Conservation (phyloP, 1,140 invertebrate species). For the Meloidogyne chitwoodi region DNA sequence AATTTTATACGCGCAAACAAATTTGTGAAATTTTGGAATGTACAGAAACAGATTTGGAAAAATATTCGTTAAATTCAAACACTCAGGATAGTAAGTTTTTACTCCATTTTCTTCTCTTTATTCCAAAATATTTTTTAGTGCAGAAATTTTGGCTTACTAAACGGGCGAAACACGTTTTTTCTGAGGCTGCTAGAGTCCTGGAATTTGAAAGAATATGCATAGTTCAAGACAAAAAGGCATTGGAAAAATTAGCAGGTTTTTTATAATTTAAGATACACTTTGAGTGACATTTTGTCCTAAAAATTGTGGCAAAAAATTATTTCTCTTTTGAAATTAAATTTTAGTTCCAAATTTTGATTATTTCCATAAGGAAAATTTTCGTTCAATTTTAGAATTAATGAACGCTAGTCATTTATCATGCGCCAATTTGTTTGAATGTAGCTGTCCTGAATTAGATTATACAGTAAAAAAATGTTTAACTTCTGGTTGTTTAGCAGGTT, state of each 20-base stretch:
- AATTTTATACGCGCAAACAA: slow-evolving; percentile 67
- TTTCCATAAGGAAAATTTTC: background rate
- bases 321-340: no score
- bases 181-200: slow-evolving; percentile 71
- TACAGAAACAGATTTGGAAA: slow-evolving; percentile 68
- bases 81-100: slow-evolving; percentile 63
- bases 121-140: slow-evolving; percentile 35
- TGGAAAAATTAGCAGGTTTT: slow-evolving; percentile 1
- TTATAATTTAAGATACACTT: background rate
- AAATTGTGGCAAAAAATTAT: no score
- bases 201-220: slow-evolving; percentile 71
- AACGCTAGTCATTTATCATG: slow-evolving; percentile 80
- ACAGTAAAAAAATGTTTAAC: slow-evolving; percentile 75
- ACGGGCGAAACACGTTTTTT: slow-evolving; percentile 81
- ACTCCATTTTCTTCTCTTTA: slow-evolving; percentile 12
- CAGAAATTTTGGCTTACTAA: slow-evolving; percentile 74
- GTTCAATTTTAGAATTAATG: slow-evolving; percentile 77
- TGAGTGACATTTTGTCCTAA: no score
- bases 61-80: slow-evolving; percentile 67
- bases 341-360: no score
- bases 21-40: slow-evolving; percentile 70
- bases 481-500: slow-evolving; percentile 72
- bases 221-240: background rate
- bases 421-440: slow-evolving; percentile 83
- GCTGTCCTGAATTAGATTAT: slow-evolving; percentile 77